These are phyloP conservation scores for Seira musarum DNA, from an alignment of 2,888 invertebrate genomes.

Conservation along the genomic window DNA sequence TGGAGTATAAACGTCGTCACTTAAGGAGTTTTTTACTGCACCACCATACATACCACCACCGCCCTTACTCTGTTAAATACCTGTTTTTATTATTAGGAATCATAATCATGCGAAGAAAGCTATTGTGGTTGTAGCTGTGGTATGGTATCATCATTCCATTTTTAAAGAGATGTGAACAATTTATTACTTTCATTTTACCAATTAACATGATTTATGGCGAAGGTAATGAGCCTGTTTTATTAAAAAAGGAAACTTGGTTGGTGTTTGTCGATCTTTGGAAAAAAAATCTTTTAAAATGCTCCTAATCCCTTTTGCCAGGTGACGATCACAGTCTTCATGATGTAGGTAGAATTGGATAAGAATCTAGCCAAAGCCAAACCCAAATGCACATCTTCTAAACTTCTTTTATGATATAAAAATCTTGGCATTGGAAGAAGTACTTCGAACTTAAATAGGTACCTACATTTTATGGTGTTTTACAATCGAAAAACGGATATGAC, in stretches of 20 bases:
- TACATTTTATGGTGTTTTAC: constrained; percentile 3
- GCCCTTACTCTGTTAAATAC: constrained; percentile 2
- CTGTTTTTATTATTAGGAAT: not conserved
- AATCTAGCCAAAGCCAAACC: too few relatives aligned
- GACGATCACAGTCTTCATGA: too few relatives aligned
- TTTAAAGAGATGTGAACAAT: constrained; percentile 27
- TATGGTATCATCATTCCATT: constrained; percentile 2
- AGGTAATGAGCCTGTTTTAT: constrained; percentile 24
- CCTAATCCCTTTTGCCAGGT: too few relatives aligned
- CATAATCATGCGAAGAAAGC: not conserved
- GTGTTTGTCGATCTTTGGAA: constrained; percentile 10
- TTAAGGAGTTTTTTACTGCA: too few relatives aligned
- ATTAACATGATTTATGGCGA: constrained; percentile 52
- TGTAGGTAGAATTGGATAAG: too few relatives aligned
- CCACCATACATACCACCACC: too few relatives aligned
- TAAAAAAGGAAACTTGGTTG: constrained; percentile 26
- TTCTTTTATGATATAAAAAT: too few relatives aligned
- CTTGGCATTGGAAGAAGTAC: not conserved
- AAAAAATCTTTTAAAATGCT: too few relatives aligned
- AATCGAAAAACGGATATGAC: constrained; percentile 6
- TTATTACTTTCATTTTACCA: constrained; percentile 58
- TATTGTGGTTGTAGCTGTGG: not conserved
- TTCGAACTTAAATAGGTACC: not conserved
- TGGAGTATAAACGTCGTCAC: constrained; percentile 12
- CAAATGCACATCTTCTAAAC: too few relatives aligned